Percentiles rank a stretch among this genome's conserved stretches.
phyloP scores from a whole-genome alignment of 2,888 invertebrate genomes.

The Caenorhabditis sp. region DNA sequence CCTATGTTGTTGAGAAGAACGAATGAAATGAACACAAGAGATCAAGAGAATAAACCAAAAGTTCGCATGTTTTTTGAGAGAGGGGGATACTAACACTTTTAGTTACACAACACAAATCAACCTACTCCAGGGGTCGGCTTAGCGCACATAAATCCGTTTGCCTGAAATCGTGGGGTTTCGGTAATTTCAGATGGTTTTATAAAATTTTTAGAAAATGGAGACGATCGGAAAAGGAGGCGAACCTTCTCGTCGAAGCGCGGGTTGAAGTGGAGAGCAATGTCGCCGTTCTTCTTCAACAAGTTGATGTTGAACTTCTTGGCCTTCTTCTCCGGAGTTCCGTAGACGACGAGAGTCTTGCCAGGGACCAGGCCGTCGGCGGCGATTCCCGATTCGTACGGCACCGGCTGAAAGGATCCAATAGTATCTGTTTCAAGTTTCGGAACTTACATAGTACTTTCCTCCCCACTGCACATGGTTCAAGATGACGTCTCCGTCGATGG shows the following conservation, averaged over 20 bases:
- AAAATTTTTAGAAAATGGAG: neutral
- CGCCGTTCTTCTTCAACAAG: constrained; percentile 72
- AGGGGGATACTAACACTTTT: constrained; percentile 9
- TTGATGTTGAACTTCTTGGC: constrained; percentile 77
- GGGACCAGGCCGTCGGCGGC: constrained; percentile 69
- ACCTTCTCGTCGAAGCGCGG: constrained; percentile 77
- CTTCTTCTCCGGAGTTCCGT: constrained; percentile 72
- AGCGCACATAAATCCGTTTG: constrained; percentile 66
- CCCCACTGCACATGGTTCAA: constrained; percentile 74
- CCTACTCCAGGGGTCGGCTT: constrained; percentile 69
- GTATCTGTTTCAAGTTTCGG: neutral
- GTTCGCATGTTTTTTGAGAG: constrained; percentile 11
- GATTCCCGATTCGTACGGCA: constrained; percentile 73
- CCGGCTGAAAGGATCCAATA: constrained; percentile 62
- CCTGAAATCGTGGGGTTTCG: constrained; percentile 35
- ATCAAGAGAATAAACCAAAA: constrained; percentile 19
- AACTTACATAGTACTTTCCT: constrained; percentile 73
- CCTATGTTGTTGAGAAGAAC: neutral
- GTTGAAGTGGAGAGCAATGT: constrained; percentile 76
- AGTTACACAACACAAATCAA: constrained; percentile 32
- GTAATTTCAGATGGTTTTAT: neutral
- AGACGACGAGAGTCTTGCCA: constrained; percentile 70
- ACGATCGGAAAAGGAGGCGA: no score
- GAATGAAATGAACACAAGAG: no score
- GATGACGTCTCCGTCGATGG: constrained; percentile 71